These are phyloP conservation scores for Anolis sagrei DNA, from an alignment of 2,113 vertebrate genomes.

Conservation along the genomic window DNA sequence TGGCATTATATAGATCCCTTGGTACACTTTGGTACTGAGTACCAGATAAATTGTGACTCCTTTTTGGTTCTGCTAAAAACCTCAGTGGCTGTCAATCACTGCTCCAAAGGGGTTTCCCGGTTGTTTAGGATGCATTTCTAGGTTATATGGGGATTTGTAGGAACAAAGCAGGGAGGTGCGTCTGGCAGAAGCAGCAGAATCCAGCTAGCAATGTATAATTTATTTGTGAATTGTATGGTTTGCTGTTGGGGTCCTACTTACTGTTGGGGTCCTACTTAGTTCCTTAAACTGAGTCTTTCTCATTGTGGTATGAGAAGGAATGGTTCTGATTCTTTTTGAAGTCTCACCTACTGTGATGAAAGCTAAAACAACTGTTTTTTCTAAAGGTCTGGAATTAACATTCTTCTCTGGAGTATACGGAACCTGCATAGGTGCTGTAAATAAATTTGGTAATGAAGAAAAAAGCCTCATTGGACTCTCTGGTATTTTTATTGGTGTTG, in stretches of 20 bases:
- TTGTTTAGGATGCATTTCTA: too few species aligned
- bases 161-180: too few species aligned
- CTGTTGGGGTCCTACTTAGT: background rate
- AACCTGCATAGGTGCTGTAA: constrained; percentile 93
- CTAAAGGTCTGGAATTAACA: constrained; percentile 90
- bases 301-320: background rate
- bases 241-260: background rate
- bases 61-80: too few species aligned
- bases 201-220: background rate
- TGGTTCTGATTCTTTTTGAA: background rate
- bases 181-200: too few species aligned
- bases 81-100: too few species aligned
- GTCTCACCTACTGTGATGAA: background rate
- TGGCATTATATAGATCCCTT: background rate
- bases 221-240: background rate
- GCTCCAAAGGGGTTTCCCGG: too few species aligned
- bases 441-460: constrained; percentile 86
- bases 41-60: too few species aligned
- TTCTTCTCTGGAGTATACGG: constrained; percentile 98
- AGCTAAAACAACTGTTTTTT: background rate
- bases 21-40: too few species aligned
- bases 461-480: constrained; percentile 96
- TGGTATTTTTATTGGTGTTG: constrained; percentile 94
- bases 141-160: too few species aligned
- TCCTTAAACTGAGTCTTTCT: background rate